Evolutionary conservation across 2,797 vertebrate species (phyloP).

Genomic region (Diplodus sargus): DNA sequence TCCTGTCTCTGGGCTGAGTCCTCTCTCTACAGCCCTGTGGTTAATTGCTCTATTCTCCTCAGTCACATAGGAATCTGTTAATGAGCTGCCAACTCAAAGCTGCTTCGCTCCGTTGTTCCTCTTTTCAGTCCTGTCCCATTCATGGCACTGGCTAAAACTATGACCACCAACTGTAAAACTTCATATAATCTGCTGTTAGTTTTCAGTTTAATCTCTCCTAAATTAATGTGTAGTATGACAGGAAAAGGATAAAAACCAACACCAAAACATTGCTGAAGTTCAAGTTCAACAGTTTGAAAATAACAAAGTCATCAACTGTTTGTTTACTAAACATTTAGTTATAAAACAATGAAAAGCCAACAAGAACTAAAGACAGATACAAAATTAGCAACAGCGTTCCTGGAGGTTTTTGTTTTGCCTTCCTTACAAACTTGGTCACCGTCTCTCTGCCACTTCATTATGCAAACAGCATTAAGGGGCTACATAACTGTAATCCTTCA

Average conservation of each 20-base stretch:
- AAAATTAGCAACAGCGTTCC: background rate
- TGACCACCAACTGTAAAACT: background rate
- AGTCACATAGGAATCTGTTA: constrained; percentile 75
- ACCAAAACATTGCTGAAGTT: background rate
- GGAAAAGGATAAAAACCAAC: background rate
- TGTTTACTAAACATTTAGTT: background rate
- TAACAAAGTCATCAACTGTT: background rate
- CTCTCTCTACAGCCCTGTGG: constrained; percentile 31
- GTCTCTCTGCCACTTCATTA: constrained; percentile 28
- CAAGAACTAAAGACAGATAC: constrained; percentile 1
- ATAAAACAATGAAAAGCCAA: background rate
- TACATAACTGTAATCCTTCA: constrained; percentile 46
- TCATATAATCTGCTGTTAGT: background rate
- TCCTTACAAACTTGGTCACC: constrained; percentile 7
- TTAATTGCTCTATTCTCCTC: constrained; percentile 71
- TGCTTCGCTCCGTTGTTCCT: constrained; percentile 36
- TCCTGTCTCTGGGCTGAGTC: constrained; percentile 19
- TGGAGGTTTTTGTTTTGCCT: background rate
- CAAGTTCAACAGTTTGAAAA: background rate
- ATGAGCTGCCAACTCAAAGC: constrained; percentile 69
- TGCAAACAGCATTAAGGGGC: constrained; percentile 15
- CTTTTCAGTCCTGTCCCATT: constrained; percentile 37
- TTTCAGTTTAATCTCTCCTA: background rate
- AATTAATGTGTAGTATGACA: background rate
- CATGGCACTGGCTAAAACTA: constrained; percentile 11